These are phyloP conservation scores for Trissolcus brochymenae DNA, from an alignment of 2,888 invertebrate species.

Conservation along the genomic window DNA sequence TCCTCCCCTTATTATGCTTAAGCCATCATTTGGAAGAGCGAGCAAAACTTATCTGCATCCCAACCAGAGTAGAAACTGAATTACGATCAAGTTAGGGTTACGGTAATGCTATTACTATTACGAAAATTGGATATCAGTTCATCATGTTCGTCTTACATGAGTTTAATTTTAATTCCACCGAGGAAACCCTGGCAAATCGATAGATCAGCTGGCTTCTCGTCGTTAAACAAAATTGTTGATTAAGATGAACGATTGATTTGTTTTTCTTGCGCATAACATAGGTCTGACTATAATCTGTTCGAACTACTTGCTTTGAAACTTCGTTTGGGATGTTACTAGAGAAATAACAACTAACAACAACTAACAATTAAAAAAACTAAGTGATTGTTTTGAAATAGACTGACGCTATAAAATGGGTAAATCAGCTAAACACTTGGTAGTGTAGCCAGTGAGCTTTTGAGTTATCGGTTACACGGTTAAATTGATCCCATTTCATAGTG, in stretches of 20 bases:
- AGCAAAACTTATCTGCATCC: constrained; percentile 39
- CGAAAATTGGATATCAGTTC: constrained; percentile 1
- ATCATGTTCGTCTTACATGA: no score
- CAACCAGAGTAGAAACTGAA: constrained; percentile 34
- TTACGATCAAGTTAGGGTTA: constrained; percentile 17
- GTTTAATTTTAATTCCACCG: no score
- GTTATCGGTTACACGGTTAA: constrained; percentile 20
- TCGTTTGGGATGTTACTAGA: no score
- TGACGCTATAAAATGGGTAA: constrained; percentile 29
- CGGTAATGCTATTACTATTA: constrained; percentile 4
- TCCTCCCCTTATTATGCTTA: constrained; percentile 29
- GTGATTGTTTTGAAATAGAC: constrained; percentile 9
- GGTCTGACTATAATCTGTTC: no score
- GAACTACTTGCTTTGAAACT: no score
- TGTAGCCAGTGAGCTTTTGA: constrained; percentile 2
- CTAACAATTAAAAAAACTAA: background rate
- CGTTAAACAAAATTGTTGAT: no score
- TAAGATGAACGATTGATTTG: background rate
- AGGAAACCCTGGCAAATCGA: no score
- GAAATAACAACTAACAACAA: no score
- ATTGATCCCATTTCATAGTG: constrained; percentile 44
- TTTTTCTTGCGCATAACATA: no score
- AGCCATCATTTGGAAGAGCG: constrained; percentile 47
- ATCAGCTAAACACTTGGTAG: constrained; percentile 2
- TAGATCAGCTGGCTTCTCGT: background rate